Conservation (phyloP, 2,797 vertebrate species). For the Gobionotothen gibberifrons region DNA sequence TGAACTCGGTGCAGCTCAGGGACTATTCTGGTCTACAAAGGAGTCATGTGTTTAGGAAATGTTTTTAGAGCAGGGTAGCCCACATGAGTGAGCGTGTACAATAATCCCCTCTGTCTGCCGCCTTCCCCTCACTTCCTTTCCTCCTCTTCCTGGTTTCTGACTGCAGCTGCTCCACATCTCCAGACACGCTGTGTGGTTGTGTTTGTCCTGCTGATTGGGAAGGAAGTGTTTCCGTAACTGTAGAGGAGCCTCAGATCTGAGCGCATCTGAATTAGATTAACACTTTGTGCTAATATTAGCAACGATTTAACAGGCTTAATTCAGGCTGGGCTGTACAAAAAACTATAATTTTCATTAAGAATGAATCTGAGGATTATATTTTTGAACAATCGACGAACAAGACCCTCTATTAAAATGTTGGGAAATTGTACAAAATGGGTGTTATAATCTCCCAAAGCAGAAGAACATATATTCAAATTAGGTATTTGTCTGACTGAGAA, state of each 20-base stretch:
- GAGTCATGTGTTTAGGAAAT: conserved; percentile 79
- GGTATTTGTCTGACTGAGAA: background rate
- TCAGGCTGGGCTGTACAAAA: background rate
- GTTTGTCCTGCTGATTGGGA: conserved; percentile 22
- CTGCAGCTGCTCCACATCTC: conserved; percentile 70
- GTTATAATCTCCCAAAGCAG: background rate
- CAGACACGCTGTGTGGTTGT: conserved; percentile 51
- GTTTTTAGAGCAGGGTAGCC: conserved; percentile 72
- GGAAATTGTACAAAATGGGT: background rate
- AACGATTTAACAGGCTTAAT: background rate
- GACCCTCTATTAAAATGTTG: background rate
- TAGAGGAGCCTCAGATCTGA: conserved; percentile 12
- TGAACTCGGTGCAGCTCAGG: conserved; percentile 53
- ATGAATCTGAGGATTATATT: background rate
- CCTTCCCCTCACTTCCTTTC: conserved; percentile 73
- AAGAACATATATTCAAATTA: background rate
- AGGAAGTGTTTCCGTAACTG: conserved; percentile 63
- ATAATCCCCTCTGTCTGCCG: conserved; percentile 81
- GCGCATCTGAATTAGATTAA: conserved; percentile 28
- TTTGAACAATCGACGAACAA: background rate
- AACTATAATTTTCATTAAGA: background rate
- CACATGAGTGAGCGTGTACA: conserved; percentile 79
- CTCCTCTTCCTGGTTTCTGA: conserved; percentile 70
- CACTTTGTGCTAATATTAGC: background rate
- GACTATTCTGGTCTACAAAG: conserved; percentile 75